phyloP scores from a whole-genome alignment of 2,797 vertebrate genomes.

The Gobio occitaniae region DNA sequence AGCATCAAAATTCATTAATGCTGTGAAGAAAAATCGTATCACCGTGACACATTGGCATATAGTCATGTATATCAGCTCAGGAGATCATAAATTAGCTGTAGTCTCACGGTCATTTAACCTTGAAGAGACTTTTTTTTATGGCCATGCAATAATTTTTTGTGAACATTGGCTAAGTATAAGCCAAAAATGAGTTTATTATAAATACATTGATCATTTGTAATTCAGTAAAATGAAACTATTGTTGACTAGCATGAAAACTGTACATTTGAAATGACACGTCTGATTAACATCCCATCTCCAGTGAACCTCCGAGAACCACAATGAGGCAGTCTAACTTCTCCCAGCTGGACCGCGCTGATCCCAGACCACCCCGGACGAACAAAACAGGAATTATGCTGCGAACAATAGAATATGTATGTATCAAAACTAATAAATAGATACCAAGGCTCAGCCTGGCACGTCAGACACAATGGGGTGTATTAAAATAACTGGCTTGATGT shows the following conservation, averaged over 20 bases:
- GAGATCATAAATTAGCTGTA: constrained; percentile 26
- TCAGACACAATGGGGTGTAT: constrained; percentile 65
- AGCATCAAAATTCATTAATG: constrained; percentile 52
- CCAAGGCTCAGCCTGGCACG: constrained; percentile 59
- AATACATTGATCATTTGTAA: not conserved
- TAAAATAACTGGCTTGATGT: constrained; percentile 64
- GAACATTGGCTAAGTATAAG: not conserved
- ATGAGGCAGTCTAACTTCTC: constrained; percentile 64
- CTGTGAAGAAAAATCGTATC: constrained; percentile 40
- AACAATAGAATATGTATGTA: constrained; percentile 65
- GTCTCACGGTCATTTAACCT: constrained; percentile 38
- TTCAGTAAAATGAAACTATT: constrained; percentile 53
- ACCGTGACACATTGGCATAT: not conserved
- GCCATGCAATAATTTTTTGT: not conserved
- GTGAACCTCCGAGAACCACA: constrained; percentile 67
- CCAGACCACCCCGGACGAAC: constrained; percentile 67
- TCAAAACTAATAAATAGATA: constrained; percentile 70
- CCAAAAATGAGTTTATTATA: not conserved
- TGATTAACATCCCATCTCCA: constrained; percentile 85
- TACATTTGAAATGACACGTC: constrained; percentile 78
- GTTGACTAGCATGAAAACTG: constrained; percentile 76
- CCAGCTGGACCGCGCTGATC: constrained; percentile 77
- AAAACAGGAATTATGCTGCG: constrained; percentile 67
- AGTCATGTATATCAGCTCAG: constrained; percentile 23
- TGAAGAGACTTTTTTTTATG: constrained; percentile 2